Evolutionary conservation across 2,797 vertebrate species (phyloP).

Genomic region (Urosaurus nigricauda): DNA sequence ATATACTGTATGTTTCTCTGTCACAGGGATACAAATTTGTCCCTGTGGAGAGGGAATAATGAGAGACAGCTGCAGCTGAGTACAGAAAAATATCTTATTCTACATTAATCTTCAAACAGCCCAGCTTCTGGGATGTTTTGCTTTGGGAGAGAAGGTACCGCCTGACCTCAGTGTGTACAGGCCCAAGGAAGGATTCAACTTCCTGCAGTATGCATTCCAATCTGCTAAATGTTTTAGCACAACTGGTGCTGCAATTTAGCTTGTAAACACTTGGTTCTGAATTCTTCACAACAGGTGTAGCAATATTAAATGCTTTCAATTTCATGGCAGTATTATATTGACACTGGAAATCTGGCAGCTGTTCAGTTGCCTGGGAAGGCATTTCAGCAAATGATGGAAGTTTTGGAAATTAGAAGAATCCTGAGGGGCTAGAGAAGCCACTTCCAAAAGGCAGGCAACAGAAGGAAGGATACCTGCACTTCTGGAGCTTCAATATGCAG

Average conservation of each 20-base stretch:
- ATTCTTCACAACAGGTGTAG: not conserved
- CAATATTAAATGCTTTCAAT: not conserved
- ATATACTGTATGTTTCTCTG: not conserved
- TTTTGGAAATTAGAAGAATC: conserved; percentile 23
- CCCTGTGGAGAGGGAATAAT: not conserved
- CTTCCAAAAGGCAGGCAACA: no score
- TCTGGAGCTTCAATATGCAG: conserved; percentile 31
- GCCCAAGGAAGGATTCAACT: no score
- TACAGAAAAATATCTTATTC: not conserved
- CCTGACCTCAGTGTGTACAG: not conserved
- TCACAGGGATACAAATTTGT: not conserved
- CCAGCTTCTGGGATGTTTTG: no score
- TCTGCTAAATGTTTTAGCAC: fast-evolving
- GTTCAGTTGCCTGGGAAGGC: conserved; percentile 10
- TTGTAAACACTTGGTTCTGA: conserved; percentile 11
- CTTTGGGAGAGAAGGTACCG: not conserved
- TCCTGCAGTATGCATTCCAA: not conserved
- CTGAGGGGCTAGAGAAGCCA: not conserved
- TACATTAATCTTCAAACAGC: not conserved
- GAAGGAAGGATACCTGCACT: conserved; percentile 16
- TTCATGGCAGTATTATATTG: not conserved
- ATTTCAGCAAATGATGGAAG: not conserved
- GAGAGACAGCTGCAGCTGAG: no score
- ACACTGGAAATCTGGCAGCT: conserved; percentile 15
- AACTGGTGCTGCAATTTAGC: not conserved